Percentiles rank a stretch among this genome's conserved stretches.
Evolutionary conservation across 2,797 vertebrate species (phyloP).

Genomic region (Mus spretus): DNA sequence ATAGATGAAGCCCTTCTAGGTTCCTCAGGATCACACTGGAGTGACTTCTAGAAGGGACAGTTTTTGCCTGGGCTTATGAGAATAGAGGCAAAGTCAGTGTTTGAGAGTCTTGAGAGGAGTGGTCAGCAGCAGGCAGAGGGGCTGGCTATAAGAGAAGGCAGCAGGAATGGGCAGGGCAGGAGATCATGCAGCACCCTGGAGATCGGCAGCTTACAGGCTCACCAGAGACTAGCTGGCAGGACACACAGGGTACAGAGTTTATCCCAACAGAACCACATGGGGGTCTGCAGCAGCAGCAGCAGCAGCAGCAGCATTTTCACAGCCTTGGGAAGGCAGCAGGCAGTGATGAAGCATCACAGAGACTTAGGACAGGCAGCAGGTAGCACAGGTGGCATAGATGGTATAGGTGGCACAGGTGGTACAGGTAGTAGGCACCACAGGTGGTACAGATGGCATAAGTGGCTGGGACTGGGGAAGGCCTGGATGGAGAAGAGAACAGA

Average conservation of each 20-base stretch:
- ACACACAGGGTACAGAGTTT: not conserved
- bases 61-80: not conserved
- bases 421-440: not conserved
- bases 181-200: not conserved
- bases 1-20: not conserved
- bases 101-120: not conserved
- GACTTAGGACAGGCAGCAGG: not conserved
- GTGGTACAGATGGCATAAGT: not conserved
- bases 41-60: not conserved
- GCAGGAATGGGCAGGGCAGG: not conserved
- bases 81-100: not conserved
- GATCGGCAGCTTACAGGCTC: not conserved
- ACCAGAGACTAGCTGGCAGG: not conserved
- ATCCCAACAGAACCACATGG: not conserved
- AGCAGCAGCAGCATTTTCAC: not conserved
- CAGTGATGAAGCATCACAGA: not conserved
- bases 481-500: not conserved
- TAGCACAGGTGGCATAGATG: too few species aligned
- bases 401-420: too few species aligned
- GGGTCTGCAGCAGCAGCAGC: not conserved
- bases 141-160: not conserved
- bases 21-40: not conserved
- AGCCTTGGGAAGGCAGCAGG: not conserved
- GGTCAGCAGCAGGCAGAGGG: too few species aligned
- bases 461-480: not conserved